These are phyloP conservation scores for Hoplostethus atlanticus DNA, from an alignment of 2,797 vertebrate species.

Conservation along the genomic window DNA sequence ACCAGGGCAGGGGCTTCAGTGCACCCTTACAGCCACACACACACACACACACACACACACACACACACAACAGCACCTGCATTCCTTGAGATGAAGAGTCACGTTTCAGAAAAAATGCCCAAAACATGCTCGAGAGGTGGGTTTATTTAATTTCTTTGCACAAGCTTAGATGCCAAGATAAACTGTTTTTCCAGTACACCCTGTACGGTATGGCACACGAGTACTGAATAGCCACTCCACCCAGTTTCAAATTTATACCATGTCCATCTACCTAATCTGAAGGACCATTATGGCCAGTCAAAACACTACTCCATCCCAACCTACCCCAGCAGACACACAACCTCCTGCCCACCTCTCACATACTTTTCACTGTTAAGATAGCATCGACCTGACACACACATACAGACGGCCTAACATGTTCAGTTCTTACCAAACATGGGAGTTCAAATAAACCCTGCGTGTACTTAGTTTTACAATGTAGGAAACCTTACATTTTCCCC, in stretches of 20 bases:
- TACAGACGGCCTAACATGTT: slow-evolving; percentile 15
- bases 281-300: not conserved
- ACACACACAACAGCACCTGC: slow-evolving; percentile 55
- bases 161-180: slow-evolving; percentile 15
- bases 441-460: slow-evolving; percentile 42
- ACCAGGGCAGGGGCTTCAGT: slow-evolving; percentile 39
- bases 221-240: slow-evolving; percentile 2
- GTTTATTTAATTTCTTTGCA: slow-evolving; percentile 32
- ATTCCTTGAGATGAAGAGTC: slow-evolving; percentile 48
- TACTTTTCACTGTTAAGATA: not conserved
- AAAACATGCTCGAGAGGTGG: slow-evolving; percentile 20
- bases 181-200: slow-evolving; percentile 4
- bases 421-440: slow-evolving; percentile 52
- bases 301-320: not conserved
- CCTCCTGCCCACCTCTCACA: not conserved
- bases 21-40: slow-evolving; percentile 40
- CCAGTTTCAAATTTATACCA: not conserved
- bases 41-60: slow-evolving; percentile 2
- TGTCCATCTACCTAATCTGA: slow-evolving; percentile 2
- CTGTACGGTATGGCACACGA: not conserved
- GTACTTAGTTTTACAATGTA: slow-evolving; percentile 54
- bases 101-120: slow-evolving; percentile 27
- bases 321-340: not conserved
- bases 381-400: slow-evolving; percentile 10
- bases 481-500: slow-evolving; percentile 41